phyloP scores from a whole-genome alignment of 2,113 vertebrate species.

The Trichomycterus rosablanca region DNA sequence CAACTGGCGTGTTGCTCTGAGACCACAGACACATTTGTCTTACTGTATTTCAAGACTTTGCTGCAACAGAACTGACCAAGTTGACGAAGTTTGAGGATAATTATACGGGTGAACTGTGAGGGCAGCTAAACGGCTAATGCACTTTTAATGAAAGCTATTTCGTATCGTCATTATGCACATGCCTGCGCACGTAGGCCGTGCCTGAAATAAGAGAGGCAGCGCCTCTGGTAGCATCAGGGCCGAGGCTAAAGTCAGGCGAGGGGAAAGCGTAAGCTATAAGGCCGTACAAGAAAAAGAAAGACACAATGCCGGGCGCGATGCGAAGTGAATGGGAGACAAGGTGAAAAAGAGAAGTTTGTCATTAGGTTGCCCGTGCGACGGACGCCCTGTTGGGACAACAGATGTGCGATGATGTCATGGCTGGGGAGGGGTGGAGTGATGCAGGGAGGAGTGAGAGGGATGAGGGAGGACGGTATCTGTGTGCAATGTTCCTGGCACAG shows the following conservation, averaged over 20 bases:
- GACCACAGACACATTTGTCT: too few relatives aligned
- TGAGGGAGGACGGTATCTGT: constrained; percentile 58
- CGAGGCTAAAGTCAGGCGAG: constrained; percentile 11
- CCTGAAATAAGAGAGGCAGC: constrained; percentile 3
- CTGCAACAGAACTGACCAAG: constrained; percentile 50
- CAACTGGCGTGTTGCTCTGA: too few relatives aligned
- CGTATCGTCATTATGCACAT: constrained; percentile 51
- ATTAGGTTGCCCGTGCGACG: constrained; percentile 62
- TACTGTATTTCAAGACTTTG: constrained; percentile 34
- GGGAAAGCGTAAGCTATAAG: neutral
- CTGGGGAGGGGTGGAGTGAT: constrained; percentile 56
- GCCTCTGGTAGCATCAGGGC: too few relatives aligned
- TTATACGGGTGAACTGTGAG: constrained; percentile 62
- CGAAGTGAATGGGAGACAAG: constrained; percentile 31
- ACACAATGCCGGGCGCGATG: constrained; percentile 32
- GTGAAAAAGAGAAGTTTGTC: constrained; percentile 47
- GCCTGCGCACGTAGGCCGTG: constrained; percentile 36
- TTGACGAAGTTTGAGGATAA: constrained; percentile 65
- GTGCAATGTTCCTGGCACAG: constrained; percentile 44
- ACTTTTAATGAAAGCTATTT: constrained; percentile 57
- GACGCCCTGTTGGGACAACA: constrained; percentile 69
- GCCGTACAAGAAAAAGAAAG: neutral
- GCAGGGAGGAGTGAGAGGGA: constrained; percentile 46
- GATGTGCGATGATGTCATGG: constrained; percentile 75
- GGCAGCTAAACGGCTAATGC: constrained; percentile 60